Conservation (phyloP, 2,888 invertebrate genomes). For the Cheiracanthium punctorium region DNA sequence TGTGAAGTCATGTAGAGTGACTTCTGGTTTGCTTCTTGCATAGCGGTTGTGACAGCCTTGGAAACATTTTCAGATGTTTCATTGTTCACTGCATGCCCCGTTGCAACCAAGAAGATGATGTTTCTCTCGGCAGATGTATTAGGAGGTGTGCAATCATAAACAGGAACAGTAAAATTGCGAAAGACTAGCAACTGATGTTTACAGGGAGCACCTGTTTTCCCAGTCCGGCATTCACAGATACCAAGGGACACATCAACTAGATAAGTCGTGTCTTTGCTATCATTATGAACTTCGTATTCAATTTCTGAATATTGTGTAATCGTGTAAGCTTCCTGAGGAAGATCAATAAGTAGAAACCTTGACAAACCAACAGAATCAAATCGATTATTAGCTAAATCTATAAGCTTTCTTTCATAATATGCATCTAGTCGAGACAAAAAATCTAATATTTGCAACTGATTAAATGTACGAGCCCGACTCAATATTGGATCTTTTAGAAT, state of each 20-base stretch:
- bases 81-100: conserved; percentile 49
- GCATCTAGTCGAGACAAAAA: conserved; percentile 59
- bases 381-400: conserved; percentile 51
- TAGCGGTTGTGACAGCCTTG: conserved; percentile 9
- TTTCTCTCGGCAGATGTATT: conserved; percentile 33
- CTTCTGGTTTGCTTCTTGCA: conserved; percentile 2
- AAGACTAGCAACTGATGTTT: conserved; percentile 60
- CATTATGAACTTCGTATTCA: conserved; percentile 66
- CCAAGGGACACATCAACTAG: conserved; percentile 54
- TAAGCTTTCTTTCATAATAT: conserved; percentile 52
- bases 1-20: neutral
- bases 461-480: conserved; percentile 49
- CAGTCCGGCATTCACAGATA: conserved; percentile 58
- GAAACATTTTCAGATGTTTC: conserved; percentile 6
- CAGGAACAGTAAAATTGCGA: conserved; percentile 54
- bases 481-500: conserved; percentile 62
- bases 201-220: conserved; percentile 56
- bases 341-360: conserved; percentile 54
- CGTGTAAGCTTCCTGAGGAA: conserved; percentile 59
- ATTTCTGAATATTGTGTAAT: conserved; percentile 63
- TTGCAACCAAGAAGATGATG: conserved; percentile 38
- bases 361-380: conserved; percentile 53
- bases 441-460: conserved; percentile 52
- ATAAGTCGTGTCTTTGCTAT: conserved; percentile 59
- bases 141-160: conserved; percentile 51